These are phyloP conservation scores for Lissonota sp. DNA, from an alignment of 2,888 invertebrate species.

Conservation along the genomic window DNA sequence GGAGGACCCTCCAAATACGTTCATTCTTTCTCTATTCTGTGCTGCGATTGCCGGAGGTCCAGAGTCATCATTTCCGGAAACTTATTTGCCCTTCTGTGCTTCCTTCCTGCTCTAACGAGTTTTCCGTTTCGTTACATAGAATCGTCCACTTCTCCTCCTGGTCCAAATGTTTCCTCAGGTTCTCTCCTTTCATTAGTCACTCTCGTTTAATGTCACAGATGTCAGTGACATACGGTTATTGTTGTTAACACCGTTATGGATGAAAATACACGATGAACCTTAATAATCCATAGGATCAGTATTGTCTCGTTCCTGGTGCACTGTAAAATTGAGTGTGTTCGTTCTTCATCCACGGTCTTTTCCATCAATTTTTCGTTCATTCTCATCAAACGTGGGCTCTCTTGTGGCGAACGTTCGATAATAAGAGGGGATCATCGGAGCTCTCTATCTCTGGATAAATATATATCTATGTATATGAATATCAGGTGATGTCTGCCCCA, in stretches of 20 bases:
- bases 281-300: not conserved
- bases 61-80: conserved; percentile 57
- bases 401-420: conserved; percentile 25
- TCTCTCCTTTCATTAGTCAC: not conserved
- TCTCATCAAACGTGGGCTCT: conserved; percentile 29
- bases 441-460: not conserved
- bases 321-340: not conserved
- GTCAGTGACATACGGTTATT: not conserved
- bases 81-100: conserved; percentile 36
- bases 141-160: conserved; percentile 1
- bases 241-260: conserved; percentile 4
- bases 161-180: not conserved
- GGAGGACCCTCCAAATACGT: not conserved
- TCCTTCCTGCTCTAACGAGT: conserved; percentile 55
- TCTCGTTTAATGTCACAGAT: not conserved
- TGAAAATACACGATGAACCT: not conserved
- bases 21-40: not conserved
- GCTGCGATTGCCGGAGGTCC: conserved; percentile 46
- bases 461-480: conserved; percentile 9
- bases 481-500: conserved; percentile 8
- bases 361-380: conserved; percentile 28
- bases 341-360: not conserved
- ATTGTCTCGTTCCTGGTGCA: not conserved
- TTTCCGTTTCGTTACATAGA: conserved; percentile 49
- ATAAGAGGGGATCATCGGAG: conserved; percentile 44